These are phyloP conservation scores for Lethocerus indicus DNA, from an alignment of 1,140 invertebrate species.

Conservation along the genomic window DNA sequence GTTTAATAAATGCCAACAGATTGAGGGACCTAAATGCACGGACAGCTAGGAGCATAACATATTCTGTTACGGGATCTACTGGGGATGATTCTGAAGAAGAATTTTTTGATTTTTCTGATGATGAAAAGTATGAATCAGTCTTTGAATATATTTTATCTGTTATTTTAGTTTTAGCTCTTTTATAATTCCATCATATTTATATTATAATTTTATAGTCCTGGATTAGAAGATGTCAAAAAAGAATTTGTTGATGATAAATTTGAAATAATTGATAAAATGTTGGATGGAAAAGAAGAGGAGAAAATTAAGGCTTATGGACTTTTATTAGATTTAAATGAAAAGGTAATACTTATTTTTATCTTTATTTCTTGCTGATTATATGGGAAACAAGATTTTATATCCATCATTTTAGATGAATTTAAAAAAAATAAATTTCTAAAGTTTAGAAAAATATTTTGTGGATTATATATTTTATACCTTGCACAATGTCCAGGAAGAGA, in stretches of 20 bases:
- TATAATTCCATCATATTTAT: too few species aligned
- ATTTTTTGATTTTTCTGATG: slow-evolving; percentile 20
- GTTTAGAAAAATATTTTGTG: not conserved
- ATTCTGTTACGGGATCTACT: too few species aligned
- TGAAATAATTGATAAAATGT: slow-evolving; percentile 16
- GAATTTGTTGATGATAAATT: too few species aligned
- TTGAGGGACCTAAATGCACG: slow-evolving; percentile 2
- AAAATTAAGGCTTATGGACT: slow-evolving; percentile 16
- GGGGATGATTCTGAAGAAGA: slow-evolving; percentile 18
- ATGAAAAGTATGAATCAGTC: slow-evolving; percentile 16
- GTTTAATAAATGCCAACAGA: not conserved
- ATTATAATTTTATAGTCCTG: too few species aligned
- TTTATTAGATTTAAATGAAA: slow-evolving; percentile 15
- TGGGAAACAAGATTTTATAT: not conserved
- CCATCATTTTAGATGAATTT: not conserved
- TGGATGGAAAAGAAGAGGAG: slow-evolving; percentile 16
- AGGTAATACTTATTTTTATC: slow-evolving; percentile 12
- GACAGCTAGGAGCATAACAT: not conserved
- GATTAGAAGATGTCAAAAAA: too few species aligned
- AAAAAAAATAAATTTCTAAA: too few species aligned
- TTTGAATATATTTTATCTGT: too few species aligned
- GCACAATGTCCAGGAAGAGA: slow-evolving; percentile 21
- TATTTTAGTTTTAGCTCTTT: too few species aligned
- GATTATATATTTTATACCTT: not conserved
- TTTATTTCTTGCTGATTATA: not conserved